Base-by-base conservation (phyloP, 2,888 invertebrate genomes). In the Philonicus albiceps region DNA sequence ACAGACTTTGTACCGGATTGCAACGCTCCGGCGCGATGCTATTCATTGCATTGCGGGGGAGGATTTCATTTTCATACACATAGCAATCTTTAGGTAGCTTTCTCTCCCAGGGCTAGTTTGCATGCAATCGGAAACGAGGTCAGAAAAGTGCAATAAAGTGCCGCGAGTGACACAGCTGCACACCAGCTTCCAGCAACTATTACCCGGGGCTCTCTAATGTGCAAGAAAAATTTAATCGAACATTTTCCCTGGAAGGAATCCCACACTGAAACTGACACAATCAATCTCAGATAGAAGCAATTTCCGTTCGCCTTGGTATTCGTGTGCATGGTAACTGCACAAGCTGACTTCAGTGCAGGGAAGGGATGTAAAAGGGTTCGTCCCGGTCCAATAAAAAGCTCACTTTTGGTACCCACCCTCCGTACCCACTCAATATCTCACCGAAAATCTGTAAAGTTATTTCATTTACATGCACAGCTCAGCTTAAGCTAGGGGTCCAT, bases 221-320 rank as follows among this genome's bases (percentile, higher is more conserved):
- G 64, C 64, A 64, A 64, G 64, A 64, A 64, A 64, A 64, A 64
- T 64, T 64, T 64, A 64, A 64, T 64, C 64, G 64, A 64, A 64
- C 64, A 64, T 19, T 64, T 64, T 64, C 64, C 27, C 22, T 64
- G 64, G 19, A 64, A 64, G 27, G 64, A 64, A 64, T 64, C 64
- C 64, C 19, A n/a, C 19, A 27, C 22, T 80, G 80, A 53, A 43
- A 53, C 31, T 22, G 27, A 53, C 27, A 49, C 43, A 80, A 80
- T 80, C 80, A 80, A 80, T 80, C 80, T 80, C 80, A 49, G 53
- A 80, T 53, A 76, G 76, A 76, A 40, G 34, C 76, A 76, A 76
- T 76, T 76, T 76, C 40, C 76, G 40, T 22, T 76, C 31, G 49
- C 27, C 27, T 43, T 40, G 40, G 37, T 76, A 76, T 76, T 40